Evolutionary conservation across 2,113 vertebrate genomes (phyloP), one percentile per base, ranked within the genome.

Genomic region (Ornithorhynchus anatinus): DNA sequence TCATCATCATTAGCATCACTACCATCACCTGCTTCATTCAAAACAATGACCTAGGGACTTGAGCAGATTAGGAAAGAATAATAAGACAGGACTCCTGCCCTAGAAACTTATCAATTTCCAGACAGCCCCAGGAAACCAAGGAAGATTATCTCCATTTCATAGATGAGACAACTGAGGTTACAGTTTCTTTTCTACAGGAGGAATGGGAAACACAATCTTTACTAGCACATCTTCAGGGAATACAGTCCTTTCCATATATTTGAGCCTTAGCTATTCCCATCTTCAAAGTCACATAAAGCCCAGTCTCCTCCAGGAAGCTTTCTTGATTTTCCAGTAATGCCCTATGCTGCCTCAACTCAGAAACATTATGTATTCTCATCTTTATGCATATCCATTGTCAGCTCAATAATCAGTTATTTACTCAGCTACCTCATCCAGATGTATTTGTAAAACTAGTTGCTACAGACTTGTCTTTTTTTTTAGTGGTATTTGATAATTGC

Each of bases 51-150:
- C 51, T 39, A 40, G 43, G 15, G 22, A 72, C 33, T 4, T 7
- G 57, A 25, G 16, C 20, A 67, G 0, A 0, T 16, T 2, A 15
- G 13, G 17, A n/a, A 63, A 45, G 1, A 1, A 2, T 50, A 64
- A 54, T 2, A 51, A 31, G 2, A 6, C 25, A 17, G 56, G 20
- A 5, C 5, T 0, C 52, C n/a, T n/a, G n/a, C n/a, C n/a, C n/a
- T n/a, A n/a, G n/a, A n/a, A n/a, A n/a, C n/a, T n/a, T n/a, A n/a
- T n/a, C n/a, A n/a, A n/a, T n/a, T n/a, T n/a, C n/a, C n/a, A n/a
- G n/a, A n/a, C n/a, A n/a, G 15, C 25, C 47, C 47, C 19, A 27
- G 19, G 47, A 50, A 27, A 8, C 16, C 31, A 27, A 27, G 31
- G 47, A 50, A 27, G 25, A 17, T 50, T 50, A 50, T 50, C 47